These are phyloP conservation scores for Clanis bilineata DNA, from an alignment of 2,888 invertebrate genomes.

Conservation along the genomic window DNA sequence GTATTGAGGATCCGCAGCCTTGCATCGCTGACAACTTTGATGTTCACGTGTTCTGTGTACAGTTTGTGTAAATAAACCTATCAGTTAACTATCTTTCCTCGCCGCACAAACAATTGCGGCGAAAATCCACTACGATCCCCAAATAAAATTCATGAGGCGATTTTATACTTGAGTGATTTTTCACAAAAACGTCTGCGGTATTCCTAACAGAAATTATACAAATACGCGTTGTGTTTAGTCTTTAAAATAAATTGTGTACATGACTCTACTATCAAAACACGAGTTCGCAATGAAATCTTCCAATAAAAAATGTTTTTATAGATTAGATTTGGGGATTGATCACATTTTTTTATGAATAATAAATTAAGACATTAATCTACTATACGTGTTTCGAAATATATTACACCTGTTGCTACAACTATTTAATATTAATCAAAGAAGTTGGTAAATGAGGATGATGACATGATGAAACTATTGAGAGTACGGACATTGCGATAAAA, in stretches of 20 bases:
- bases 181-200: neutral
- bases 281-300: constrained; percentile 23
- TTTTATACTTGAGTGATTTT: neutral
- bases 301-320: neutral
- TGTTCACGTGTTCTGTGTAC: constrained; percentile 17
- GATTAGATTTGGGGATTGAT: neutral
- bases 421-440: neutral
- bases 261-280: constrained; percentile 35
- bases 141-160: neutral
- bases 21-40: constrained; percentile 17
- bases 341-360: neutral
- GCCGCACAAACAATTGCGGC: constrained; percentile 15
- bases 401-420: neutral
- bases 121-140: neutral
- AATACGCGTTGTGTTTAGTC: neutral
- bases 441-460: neutral
- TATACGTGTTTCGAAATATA: neutral
- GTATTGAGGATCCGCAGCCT: constrained; percentile 16
- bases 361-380: constrained; percentile 7
- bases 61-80: constrained; percentile 17
- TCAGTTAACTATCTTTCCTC: constrained; percentile 15
- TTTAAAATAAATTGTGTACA: constrained; percentile 37
- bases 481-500: neutral
- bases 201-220: neutral
- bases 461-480: neutral